Conservation (phyloP, 2,113 vertebrate species). For the Alaudala cheleensis region DNA sequence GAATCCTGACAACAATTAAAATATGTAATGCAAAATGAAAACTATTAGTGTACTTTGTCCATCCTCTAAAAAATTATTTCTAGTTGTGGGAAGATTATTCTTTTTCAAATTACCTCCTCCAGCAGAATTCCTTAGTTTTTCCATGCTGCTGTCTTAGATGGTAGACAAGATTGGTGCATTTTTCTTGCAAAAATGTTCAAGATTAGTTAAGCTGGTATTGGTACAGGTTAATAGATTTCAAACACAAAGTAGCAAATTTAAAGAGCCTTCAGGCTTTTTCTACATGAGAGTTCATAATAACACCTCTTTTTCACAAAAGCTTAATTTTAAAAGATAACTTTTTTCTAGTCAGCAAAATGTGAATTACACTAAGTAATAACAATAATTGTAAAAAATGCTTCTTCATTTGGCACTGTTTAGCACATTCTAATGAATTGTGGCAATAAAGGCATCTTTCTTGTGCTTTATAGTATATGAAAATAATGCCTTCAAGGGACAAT, state of each 20-base stretch:
- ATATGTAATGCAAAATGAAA: neutral
- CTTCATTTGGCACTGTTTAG: constrained; percentile 44
- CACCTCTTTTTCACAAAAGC: constrained; percentile 1
- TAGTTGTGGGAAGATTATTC: neutral
- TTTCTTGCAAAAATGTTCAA: neutral
- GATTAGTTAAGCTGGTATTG: neutral
- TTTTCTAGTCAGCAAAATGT: constrained; percentile 7
- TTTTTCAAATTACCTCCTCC: neutral
- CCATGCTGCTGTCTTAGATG: neutral
- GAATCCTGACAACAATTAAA: neutral
- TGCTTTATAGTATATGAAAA: constrained; percentile 2
- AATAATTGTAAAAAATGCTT: constrained; percentile 38
- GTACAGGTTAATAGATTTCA: constrained; percentile 8
- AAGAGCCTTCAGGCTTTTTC: constrained; percentile 8
- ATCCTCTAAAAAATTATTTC: neutral
- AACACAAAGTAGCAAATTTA: neutral
- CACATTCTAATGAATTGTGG: constrained; percentile 33
- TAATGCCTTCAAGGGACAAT: constrained; percentile 23
- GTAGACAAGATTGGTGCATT: neutral
- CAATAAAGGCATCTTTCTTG: constrained; percentile 46
- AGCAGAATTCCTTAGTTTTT: neutral
- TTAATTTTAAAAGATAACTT: neutral
- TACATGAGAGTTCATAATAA: neutral
- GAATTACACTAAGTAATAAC: constrained; percentile 45
- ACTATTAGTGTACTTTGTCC: neutral